phyloP scores from a whole-genome alignment of 2,113 vertebrate genomes.

The Myanophis thanlyinensis region DNA sequence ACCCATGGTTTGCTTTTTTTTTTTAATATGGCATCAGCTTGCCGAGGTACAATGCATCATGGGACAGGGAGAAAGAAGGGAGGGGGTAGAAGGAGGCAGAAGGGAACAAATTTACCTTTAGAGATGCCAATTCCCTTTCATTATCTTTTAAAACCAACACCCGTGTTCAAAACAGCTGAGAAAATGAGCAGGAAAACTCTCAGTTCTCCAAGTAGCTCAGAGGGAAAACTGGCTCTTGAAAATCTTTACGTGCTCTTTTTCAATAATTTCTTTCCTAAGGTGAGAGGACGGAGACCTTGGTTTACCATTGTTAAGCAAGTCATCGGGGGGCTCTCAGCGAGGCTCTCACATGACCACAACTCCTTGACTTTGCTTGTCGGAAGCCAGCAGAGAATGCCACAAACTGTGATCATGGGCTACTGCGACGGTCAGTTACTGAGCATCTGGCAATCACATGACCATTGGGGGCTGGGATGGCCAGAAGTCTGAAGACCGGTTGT shows the following conservation, averaged over 20 bases:
- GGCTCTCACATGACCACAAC: background rate
- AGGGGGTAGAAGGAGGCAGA: background rate
- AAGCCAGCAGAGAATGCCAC: background rate
- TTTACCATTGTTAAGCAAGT: background rate
- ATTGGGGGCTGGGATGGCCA: background rate
- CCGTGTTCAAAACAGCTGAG: background rate
- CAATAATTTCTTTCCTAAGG: background rate
- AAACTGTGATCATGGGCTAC: background rate
- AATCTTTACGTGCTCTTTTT: background rate
- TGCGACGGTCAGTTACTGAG: background rate
- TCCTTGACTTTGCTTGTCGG: background rate
- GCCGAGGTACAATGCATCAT: conserved; percentile 61
- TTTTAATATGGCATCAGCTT: conserved; percentile 68
- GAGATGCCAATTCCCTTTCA: background rate
- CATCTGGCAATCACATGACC: background rate
- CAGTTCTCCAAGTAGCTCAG: background rate
- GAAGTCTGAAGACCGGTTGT: background rate
- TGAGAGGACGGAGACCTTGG: background rate
- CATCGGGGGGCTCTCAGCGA: background rate
- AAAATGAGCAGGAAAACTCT: background rate
- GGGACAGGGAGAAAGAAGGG: conserved; percentile 54
- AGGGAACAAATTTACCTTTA: background rate
- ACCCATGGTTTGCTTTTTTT: conserved; percentile 58
- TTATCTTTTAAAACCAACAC: background rate
- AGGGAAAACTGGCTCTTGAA: background rate